These are phyloP conservation scores for Aporrectodea caliginosa DNA, from an alignment of 1,140 invertebrate species.

Conservation along the genomic window DNA sequence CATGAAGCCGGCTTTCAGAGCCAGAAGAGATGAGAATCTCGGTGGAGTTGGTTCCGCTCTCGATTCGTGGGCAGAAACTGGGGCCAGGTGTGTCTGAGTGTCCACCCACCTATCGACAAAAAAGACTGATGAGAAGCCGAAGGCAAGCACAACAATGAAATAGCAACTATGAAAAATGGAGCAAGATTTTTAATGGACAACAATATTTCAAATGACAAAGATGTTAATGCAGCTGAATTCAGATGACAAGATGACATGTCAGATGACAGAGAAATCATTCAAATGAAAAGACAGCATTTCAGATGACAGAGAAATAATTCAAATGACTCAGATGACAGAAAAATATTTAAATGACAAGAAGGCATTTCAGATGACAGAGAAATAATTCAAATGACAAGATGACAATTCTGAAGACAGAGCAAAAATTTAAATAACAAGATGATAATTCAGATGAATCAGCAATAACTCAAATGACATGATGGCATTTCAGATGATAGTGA, in stretches of 20 bases:
- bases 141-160: not conserved
- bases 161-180: no score
- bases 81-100: slow-evolving; percentile 76
- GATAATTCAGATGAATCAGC: not conserved
- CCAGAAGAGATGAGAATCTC: slow-evolving; percentile 86
- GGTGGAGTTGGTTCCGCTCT: slow-evolving; percentile 65
- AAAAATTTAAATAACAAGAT: no score
- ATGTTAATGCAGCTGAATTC: no score
- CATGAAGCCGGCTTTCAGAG: slow-evolving; percentile 79
- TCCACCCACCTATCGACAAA: slow-evolving; percentile 20
- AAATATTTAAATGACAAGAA: not conserved
- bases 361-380: not conserved
- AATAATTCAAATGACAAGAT: not conserved
- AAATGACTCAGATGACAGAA: not conserved
- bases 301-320: not conserved
- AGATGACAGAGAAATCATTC: no score
- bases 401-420: not conserved
- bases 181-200: no score
- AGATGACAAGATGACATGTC: no score
- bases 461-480: not conserved
- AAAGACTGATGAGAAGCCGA: not conserved
- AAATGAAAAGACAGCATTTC: no score
- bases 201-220: no score
- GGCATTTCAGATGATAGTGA: not conserved
- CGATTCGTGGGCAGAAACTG: slow-evolving; percentile 87